Percentiles rank a stretch among this genome's conserved stretches.
These are phyloP conservation scores for Eupeodes latifasciatus DNA, from an alignment of 2,888 invertebrate genomes.

Conservation along the genomic window DNA sequence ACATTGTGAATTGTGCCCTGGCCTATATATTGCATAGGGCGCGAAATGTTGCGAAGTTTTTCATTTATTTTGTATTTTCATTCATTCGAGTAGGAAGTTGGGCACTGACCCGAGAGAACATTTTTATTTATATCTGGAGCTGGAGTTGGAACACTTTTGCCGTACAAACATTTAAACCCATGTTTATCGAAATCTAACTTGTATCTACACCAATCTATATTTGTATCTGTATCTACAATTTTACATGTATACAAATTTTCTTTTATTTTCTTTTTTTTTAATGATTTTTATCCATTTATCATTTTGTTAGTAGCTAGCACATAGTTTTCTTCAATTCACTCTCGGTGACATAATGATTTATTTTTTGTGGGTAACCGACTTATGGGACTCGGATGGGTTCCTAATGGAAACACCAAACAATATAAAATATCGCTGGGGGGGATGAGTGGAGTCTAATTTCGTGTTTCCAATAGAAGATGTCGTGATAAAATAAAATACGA, in stretches of 20 bases:
- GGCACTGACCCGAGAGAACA: background rate
- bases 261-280: conserved; percentile 31
- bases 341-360: conserved; percentile 70
- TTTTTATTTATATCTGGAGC: background rate
- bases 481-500: background rate
- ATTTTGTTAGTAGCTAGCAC: conserved; percentile 41
- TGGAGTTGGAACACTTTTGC: background rate
- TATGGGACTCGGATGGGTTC: conserved; percentile 33
- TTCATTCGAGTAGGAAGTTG: conserved; percentile 5
- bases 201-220: background rate
- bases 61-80: too few relatives aligned
- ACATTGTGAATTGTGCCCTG: too few relatives aligned
- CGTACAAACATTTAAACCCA: background rate
- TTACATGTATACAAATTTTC: background rate
- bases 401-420: conserved; percentile 20
- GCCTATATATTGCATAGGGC: background rate
- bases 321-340: conserved; percentile 60
- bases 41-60: conserved; percentile 13
- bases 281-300: conserved; percentile 63
- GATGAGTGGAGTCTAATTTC: conserved; percentile 17
- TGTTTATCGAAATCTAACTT: background rate
- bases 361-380: conserved; percentile 53
- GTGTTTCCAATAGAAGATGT: background rate
- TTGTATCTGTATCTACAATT: too few relatives aligned
- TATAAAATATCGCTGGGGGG: background rate